Evolutionary conservation across 2,888 invertebrate species (phyloP), one percentile per base, ranked within the genome.

Genomic region (Pyrgus malvae): DNA sequence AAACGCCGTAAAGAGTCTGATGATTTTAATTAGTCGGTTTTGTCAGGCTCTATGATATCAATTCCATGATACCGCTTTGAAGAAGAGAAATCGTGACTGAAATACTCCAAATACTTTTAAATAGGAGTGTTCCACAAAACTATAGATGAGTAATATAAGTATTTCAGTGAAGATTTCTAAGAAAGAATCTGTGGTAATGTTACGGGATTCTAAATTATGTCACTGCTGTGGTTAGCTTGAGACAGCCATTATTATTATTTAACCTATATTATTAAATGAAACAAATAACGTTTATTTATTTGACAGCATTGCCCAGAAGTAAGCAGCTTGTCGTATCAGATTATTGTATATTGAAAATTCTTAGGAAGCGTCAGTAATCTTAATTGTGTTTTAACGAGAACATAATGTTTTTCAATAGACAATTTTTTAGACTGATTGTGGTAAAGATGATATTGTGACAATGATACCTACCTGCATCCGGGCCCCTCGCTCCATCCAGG

Each of bases 381-480:
- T 31, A 35, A 46, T 35, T 33, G 46, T 21, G 8, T 23, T 8
- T 16, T 25, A 11, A 31, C 3, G 27, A 6, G 31, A 46, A 29
- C 19, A 49, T n/a, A 6, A 17, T 41, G 40, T 23, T 40, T 21
- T 16, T 25, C 11, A 14, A 38, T 33, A 44, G 45, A 42, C 49
- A 45, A 19, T 42, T 29, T 54, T 48, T 23, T 17, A 12, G n/a
- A 27, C 19, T 21, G 16, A 14, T 45, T 41, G 31, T 19, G 35
- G 11, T 46, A 33, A 42, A 14, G 6, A 45, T 42, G 40, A 46
- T 35, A 49, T 37, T 41, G 69, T 75, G 72, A 75, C 69, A 78
- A 93, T 93, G 93, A 92, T 93, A 83, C 93, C 93, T 38, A 93
- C 93, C 68, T 94, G 94, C 75, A 94, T 94, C 67, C 88, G 93